Conservation (phyloP, 2,888 invertebrate species). For the Lithosia quadra region DNA sequence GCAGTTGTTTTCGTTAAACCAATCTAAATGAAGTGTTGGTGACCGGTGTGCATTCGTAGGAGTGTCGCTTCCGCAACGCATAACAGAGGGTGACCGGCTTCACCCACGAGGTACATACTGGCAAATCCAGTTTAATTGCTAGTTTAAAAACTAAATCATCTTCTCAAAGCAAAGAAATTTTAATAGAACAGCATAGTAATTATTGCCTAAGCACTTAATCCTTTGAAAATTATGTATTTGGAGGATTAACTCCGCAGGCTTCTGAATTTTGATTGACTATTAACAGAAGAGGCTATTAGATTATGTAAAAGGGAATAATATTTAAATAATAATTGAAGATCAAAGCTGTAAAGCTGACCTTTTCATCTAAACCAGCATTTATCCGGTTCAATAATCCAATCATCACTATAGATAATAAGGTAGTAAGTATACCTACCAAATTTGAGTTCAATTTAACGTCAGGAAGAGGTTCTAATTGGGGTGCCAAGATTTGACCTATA, state of each 20-base stretch:
- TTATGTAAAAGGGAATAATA: slow-evolving; percentile 18
- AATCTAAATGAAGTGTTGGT: no score
- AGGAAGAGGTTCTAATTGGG: no score
- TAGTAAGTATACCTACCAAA: no score
- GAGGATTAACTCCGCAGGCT: slow-evolving; percentile 7
- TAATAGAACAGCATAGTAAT: slow-evolving; percentile 4
- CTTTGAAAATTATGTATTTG: slow-evolving; percentile 22
- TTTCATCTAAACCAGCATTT: background rate
- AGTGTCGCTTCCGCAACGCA: no score
- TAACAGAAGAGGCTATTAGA: slow-evolving; percentile 26
- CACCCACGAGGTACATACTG: no score
- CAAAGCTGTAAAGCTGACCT: slow-evolving; percentile 20
- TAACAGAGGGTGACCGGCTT: no score
- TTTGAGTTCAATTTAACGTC: no score
- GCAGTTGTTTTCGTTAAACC: no score
- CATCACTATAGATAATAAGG: background rate
- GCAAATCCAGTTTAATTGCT: background rate
- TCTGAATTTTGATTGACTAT: slow-evolving; percentile 37
- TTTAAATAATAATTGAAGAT: background rate
- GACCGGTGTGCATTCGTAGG: no score
- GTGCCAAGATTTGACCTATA: no score
- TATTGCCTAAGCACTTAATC: slow-evolving; percentile 14
- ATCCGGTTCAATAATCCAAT: background rate
- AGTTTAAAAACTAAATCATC: background rate
- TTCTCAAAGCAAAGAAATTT: slow-evolving; percentile 4